Percentiles rank a stretch among this genome's conserved stretches.
Conservation (phyloP, 2,888 invertebrate genomes). For the Drosophila hawaiiensis region DNA sequence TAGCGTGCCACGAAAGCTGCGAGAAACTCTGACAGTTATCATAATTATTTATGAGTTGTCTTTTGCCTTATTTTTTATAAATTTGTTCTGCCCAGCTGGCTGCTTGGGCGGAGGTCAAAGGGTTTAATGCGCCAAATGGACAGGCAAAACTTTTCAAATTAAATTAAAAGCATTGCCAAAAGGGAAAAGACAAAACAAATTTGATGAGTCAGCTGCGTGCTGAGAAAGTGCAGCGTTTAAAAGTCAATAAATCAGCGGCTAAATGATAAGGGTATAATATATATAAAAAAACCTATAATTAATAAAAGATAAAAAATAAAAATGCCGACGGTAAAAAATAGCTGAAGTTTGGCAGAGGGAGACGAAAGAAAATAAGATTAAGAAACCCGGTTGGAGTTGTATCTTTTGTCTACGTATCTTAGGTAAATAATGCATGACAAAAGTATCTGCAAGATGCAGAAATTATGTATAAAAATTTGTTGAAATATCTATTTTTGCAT, state of each 20-base stretch:
- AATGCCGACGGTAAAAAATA: conserved; percentile 2
- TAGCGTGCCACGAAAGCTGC: conserved; percentile 31
- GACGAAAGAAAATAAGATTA: neutral
- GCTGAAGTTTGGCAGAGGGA: conserved; percentile 4
- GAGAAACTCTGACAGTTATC: conserved; percentile 70
- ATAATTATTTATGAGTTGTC: conserved; percentile 78
- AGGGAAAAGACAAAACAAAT: conserved; percentile 69
- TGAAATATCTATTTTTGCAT: neutral
- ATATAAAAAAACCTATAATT: conserved; percentile 47
- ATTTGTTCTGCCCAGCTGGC: conserved; percentile 22
- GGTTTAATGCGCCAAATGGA: conserved; percentile 79
- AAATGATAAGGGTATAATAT: conserved; percentile 69
- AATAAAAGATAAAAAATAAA: conserved; percentile 45
- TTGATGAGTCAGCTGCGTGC: conserved; percentile 78
- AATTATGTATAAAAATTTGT: conserved; percentile 20
- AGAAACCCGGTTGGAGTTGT: conserved; percentile 27
- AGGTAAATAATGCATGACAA: neutral
- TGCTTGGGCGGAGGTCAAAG: conserved; percentile 50
- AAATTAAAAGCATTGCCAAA: conserved; percentile 79
- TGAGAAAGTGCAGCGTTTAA: conserved; percentile 69
- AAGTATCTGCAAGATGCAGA: conserved; percentile 11
- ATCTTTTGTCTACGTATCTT: conserved; percentile 1
- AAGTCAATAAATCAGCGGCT: conserved; percentile 79
- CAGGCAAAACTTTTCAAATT: conserved; percentile 80
- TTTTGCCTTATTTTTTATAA: conserved; percentile 45